Percentiles rank a stretch among this genome's conserved stretches.
These are phyloP conservation scores for Diachasmimorpha longicaudata DNA, from an alignment of 1,140 invertebrate species.

Conservation along the genomic window DNA sequence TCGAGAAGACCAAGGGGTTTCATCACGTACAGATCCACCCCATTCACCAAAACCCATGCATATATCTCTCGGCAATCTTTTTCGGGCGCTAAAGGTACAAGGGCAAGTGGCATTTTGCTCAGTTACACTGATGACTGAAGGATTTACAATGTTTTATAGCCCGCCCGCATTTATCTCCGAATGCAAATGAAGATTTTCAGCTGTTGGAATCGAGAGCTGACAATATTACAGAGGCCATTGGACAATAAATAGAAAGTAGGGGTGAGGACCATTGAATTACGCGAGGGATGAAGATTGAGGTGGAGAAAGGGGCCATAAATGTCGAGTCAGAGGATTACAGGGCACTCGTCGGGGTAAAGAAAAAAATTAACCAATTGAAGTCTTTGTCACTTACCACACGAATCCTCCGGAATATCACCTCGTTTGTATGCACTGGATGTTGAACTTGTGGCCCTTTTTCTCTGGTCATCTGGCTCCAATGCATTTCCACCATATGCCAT, in stretches of 20 bases:
- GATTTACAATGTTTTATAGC: conserved; percentile 47
- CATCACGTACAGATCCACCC: background rate
- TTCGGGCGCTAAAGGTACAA: background rate
- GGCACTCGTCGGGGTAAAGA: background rate
- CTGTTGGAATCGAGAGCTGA: background rate
- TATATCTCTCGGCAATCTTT: conserved; percentile 1
- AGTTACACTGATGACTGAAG: conserved; percentile 40
- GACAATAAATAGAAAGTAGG: background rate
- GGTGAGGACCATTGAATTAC: background rate
- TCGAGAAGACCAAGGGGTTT: conserved; percentile 7
- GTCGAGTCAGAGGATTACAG: background rate
- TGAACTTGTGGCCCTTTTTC: background rate
- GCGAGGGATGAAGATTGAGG: background rate
- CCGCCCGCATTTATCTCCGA: conserved; percentile 37
- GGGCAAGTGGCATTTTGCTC: background rate
- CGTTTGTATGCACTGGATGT: background rate
- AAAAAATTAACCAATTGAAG: background rate
- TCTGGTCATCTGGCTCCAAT: background rate
- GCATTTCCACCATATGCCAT: conserved; percentile 3
- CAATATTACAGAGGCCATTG: background rate
- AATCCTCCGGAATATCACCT: background rate
- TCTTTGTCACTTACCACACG: background rate
- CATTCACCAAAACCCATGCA: background rate
- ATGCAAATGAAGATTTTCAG: conserved; percentile 17
- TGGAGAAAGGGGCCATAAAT: background rate